Evolutionary conservation across 2,888 invertebrate genomes (phyloP).

Genomic region (Oegoconia quadripuncta): DNA sequence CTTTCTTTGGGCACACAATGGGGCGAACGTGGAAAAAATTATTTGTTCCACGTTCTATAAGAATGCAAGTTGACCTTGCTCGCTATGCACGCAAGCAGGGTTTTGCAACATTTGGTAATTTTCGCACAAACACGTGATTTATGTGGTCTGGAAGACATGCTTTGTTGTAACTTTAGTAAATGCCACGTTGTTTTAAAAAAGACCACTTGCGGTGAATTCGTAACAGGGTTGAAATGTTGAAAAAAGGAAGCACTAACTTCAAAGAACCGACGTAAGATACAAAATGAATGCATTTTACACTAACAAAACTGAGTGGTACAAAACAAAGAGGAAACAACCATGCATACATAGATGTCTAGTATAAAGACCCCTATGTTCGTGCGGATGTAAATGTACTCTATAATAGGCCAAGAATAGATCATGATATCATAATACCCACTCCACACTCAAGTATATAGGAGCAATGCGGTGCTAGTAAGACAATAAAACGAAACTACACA

Average conservation of each 20-base stretch:
- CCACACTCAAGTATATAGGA: too few relatives aligned
- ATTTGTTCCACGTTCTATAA: conserved; percentile 38
- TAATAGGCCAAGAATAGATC: conserved; percentile 60
- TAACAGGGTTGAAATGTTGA: conserved; percentile 36
- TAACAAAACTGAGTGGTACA: conserved; percentile 12
- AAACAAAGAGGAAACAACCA: conserved; percentile 14
- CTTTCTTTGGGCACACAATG: conserved; percentile 48
- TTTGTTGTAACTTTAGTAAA: conserved; percentile 45
- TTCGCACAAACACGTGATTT: conserved; percentile 69
- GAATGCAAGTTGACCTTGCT: conserved; percentile 59
- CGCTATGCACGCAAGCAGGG: conserved; percentile 37
- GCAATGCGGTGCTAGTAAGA: too few relatives aligned
- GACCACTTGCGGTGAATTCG: conserved; percentile 67
- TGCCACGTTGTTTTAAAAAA: conserved; percentile 55
- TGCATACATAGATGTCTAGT: conserved; percentile 29
- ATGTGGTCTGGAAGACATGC: conserved; percentile 43
- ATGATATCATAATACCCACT: conserved; percentile 64
- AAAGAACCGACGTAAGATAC: conserved; percentile 35
- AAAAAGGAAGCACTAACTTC: conserved; percentile 40
- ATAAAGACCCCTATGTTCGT: conserved; percentile 56
- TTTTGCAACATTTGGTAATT: conserved; percentile 68
- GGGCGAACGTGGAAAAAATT: conserved; percentile 34
- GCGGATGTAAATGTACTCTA: conserved; percentile 49
- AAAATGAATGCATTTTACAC: conserved; percentile 51
- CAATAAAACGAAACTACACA: conserved; percentile 2